Evolutionary conservation across 2,888 invertebrate species (phyloP).

Genomic region (Lumbricus terrestris): DNA sequence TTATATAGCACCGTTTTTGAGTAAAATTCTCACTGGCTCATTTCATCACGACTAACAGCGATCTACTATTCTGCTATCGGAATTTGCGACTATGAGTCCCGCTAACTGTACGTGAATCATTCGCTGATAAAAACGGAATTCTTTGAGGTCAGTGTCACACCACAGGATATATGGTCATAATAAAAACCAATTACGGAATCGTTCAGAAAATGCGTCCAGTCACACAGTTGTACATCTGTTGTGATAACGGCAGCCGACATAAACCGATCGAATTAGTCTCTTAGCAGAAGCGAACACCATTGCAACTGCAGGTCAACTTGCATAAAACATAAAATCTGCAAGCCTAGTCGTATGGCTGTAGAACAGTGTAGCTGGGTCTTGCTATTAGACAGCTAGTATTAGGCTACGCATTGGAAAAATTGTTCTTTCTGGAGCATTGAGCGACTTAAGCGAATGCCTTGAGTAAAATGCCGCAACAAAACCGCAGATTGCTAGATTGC

Average conservation of each 20-base stretch:
- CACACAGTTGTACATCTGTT: neutral
- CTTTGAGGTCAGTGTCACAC: neutral
- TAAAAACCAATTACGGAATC: neutral
- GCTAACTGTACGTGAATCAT: neutral
- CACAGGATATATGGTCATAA: neutral
- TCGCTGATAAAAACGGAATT: conserved; percentile 3
- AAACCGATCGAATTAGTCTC: neutral
- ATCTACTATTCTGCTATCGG: neutral
- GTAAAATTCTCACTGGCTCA: too few relatives aligned
- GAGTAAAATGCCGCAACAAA: too few relatives aligned
- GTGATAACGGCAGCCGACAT: neutral
- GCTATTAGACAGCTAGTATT: too few relatives aligned
- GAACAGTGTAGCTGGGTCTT: too few relatives aligned
- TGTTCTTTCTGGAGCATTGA: too few relatives aligned
- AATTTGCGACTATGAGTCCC: neutral
- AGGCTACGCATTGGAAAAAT: too few relatives aligned
- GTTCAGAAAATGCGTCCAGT: neutral
- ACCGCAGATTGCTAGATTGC: too few relatives aligned
- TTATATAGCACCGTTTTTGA: neutral
- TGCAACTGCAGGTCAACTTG: neutral
- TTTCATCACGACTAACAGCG: too few relatives aligned
- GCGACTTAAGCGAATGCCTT: too few relatives aligned
- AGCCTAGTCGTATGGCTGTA: neutral
- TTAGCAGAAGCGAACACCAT: neutral
- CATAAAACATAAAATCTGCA: neutral